Evolutionary conservation across 2,888 invertebrate genomes (phyloP).

Genomic region (Exocentrus adspersus): DNA sequence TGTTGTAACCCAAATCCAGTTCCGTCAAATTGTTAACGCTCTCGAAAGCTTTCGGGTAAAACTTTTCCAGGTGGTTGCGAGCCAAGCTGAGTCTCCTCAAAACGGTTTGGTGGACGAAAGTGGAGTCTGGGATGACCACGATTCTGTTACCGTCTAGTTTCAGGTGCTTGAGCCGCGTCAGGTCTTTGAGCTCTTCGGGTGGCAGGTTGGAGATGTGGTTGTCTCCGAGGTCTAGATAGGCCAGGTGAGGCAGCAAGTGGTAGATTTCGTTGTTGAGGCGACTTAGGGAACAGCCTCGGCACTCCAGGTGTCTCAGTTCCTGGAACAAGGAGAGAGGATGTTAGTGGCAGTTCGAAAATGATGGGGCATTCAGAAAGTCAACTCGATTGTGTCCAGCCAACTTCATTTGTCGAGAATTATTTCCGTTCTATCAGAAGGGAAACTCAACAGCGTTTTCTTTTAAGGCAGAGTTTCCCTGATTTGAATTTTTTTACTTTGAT

Average conservation of each 20-base stretch:
- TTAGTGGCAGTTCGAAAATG: too few relatives aligned
- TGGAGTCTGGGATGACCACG: constrained; percentile 73
- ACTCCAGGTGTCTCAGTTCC: constrained; percentile 76
- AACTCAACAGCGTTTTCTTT: too few relatives aligned
- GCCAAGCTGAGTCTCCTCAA: constrained; percentile 70
- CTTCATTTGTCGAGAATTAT: too few relatives aligned
- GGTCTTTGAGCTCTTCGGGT: constrained; percentile 74
- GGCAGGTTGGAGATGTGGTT: constrained; percentile 78
- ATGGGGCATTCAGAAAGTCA: too few relatives aligned
- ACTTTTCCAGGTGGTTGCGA: constrained; percentile 75
- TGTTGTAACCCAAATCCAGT: constrained; percentile 80
- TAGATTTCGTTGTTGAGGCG: constrained; percentile 82
- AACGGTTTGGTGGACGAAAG: constrained; percentile 69
- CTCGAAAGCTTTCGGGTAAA: constrained; percentile 76
- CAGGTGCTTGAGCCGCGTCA: constrained; percentile 71
- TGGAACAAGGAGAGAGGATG: constrained; percentile 62
- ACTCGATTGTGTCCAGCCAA: too few relatives aligned
- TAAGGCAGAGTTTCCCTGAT: too few relatives aligned
- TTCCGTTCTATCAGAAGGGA: too few relatives aligned
- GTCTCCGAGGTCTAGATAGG: constrained; percentile 79
- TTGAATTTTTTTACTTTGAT: too few relatives aligned
- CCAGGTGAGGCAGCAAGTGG: constrained; percentile 74
- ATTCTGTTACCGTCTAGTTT: constrained; percentile 80
- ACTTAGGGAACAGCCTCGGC: constrained; percentile 76
- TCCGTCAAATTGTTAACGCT: constrained; percentile 75